Conservation (phyloP, 2,113 vertebrate species). For the Pteropus alecto region DNA sequence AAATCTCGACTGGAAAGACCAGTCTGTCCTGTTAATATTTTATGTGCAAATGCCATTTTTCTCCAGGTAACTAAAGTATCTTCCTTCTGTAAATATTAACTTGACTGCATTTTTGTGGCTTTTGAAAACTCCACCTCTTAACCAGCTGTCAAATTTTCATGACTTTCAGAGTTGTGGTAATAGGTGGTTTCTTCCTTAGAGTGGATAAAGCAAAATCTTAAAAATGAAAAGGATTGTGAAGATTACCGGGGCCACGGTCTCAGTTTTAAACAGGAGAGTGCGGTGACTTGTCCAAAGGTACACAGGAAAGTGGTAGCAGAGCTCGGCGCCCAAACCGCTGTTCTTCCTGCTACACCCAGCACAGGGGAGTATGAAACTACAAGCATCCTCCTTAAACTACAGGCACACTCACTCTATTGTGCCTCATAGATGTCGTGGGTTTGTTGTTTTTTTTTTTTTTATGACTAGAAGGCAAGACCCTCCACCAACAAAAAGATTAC, state of each 20-base stretch:
- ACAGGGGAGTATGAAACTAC: background rate
- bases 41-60: background rate
- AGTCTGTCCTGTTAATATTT: conserved; percentile 3
- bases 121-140: conserved; percentile 35
- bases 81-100: conserved; percentile 49
- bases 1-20: background rate
- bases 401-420: background rate
- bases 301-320: background rate
- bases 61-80: background rate
- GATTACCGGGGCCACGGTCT: background rate
- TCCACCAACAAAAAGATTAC: background rate
- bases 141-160: background rate
- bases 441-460: background rate
- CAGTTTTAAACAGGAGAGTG: background rate
- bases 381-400: background rate
- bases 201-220: background rate
- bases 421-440: no score
- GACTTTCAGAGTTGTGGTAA: background rate
- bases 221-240: background rate
- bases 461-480: background rate
- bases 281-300: background rate
- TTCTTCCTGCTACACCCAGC: background rate
- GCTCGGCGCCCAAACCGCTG: background rate
- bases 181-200: background rate
- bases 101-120: conserved; percentile 43